Evolutionary conservation across 2,113 vertebrate genomes (phyloP), one percentile per base, ranked within the genome.

Genomic region (Gallinago paraguaiae): DNA sequence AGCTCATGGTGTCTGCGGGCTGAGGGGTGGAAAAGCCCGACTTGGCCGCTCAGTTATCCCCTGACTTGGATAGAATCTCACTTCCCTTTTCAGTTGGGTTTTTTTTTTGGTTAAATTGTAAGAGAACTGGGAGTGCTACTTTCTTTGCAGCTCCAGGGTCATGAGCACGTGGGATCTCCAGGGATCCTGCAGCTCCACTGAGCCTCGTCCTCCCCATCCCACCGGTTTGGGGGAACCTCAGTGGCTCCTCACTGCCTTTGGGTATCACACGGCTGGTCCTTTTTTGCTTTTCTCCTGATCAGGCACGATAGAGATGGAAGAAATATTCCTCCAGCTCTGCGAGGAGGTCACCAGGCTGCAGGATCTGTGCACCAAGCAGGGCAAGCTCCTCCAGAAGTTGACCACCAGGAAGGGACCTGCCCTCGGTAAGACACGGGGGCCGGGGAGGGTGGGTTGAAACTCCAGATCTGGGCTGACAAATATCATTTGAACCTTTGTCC

Each of bases 291-390:
- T 8, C 35, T 37, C 50, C 64, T 13, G 20, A 10, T 28, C 78
- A 41, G 95, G 69, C 0, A 1, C 0, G 27, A 6, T 6, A 37
- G 45, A 80, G 79, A 98, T 98, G 98, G 98, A 98, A 93, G 97
- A 98, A 65, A 95, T 98, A 0, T 97, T 98, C 92, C 93, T 50
- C 33, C 97, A 98, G 75, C 98, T 99, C 68, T 97, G 98, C 25
- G 91, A 95, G 94, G 97, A 99, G 97, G 97, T 98, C 50, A 57
- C 98, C 39, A 59, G 64, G 54, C 97, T 99, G 81, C 98, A 92
- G 95, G 95, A 98, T 10, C 90, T 99, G 61, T 99, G 98, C 59
- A 43, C 96, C 33, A 98, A 93, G 94, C 98, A 99, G 92, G 97
- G 98, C 4, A 95, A 98, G 54, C 97, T 99, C 70, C 96, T 99